Evolutionary conservation across 2,113 vertebrate genomes (phyloP).

Genomic region (Archocentrus centrarchus): DNA sequence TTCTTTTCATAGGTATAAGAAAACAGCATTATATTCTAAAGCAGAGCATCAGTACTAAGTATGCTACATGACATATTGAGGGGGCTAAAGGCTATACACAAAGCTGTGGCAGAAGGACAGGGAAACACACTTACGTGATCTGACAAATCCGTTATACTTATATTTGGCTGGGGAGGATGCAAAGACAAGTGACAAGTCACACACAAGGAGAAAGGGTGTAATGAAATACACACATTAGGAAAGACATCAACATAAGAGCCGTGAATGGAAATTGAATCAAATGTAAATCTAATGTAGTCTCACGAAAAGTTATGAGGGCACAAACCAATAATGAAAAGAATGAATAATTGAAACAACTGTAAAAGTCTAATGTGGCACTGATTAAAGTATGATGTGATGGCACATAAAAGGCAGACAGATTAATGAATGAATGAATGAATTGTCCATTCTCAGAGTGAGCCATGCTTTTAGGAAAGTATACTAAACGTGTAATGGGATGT

Average conservation of each 20-base stretch:
- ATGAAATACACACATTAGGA: conserved; percentile 74
- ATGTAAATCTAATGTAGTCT: conserved; percentile 38
- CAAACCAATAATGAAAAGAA: conserved; percentile 34
- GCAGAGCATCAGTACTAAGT: conserved; percentile 45
- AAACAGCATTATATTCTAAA: conserved; percentile 53
- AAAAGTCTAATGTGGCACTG: conserved; percentile 1
- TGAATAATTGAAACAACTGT: conserved; percentile 41
- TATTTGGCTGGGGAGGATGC: conserved; percentile 86
- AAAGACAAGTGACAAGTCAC: conserved; percentile 86
- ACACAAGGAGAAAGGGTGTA: conserved; percentile 73
- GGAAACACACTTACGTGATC: conserved; percentile 87
- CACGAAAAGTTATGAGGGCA: conserved; percentile 39
- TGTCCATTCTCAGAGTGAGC: conserved; percentile 44
- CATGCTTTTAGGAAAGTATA: conserved; percentile 56
- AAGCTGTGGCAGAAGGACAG: conserved; percentile 74
- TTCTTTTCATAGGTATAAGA: conserved; percentile 36
- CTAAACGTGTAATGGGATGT: conserved; percentile 30
- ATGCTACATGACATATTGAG: conserved; percentile 56
- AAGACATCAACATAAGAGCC: conserved; percentile 64
- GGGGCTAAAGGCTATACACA: conserved; percentile 68
- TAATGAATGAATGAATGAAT: conserved; percentile 48
- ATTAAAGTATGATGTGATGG: conserved; percentile 25
- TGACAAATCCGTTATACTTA: conserved; percentile 88
- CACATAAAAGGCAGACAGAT: conserved; percentile 35
- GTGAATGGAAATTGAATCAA: conserved; percentile 43